Evolutionary conservation across 35 echinoderm and acorn worm species (phyloP), one percentile per base, ranked within the genome.

Genomic region (Heliocidaris tuberculata): DNA sequence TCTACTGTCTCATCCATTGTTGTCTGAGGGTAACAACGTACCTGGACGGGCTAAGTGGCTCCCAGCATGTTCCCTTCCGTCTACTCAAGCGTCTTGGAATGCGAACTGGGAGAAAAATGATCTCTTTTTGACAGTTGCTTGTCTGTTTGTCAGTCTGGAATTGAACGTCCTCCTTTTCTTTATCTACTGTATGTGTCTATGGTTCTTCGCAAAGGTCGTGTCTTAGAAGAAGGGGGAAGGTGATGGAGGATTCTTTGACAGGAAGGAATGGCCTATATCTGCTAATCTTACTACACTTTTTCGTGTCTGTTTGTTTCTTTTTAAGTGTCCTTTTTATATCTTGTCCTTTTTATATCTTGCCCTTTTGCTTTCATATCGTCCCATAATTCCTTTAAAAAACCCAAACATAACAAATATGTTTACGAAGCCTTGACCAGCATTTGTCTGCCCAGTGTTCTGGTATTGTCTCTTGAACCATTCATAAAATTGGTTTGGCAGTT

Each of bases 1-100:
- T 27, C 21, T 78, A 78, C 65, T 78, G 65, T 78, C 65, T 78
- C 65, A 78, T 78, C 65, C 65, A 78, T 78, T 78, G 65, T 78
- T 78, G 65, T 78, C 65, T 78, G 65, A 78, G 65, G 65, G 65
- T 21, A 27, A 78, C 7, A 78, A 24, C 7, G 65, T 78, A 78
- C 65, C 65, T 78, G 65, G 65, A 78, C 17, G 8, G 65, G 27
- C 65, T 78, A 78, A 78, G 65, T 78, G 65, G 65, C 65, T 78
- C 65, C 21, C 65, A 78, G 65, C 65, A 19, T 78, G 65, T n/a
- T 78, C 65, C 65, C 27, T 78, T 78, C 65, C 65, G 65, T 24
- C 21, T 78, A 24, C 27, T 0, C 21, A n/a, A 7, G 12, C 21
- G 65, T 78, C 65, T 78, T 78, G 65, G 17, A 78, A n/a, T 78